Conservation (phyloP, 64 coral and sea anemone genomes). For the Cladopsammia gracilis region DNA sequence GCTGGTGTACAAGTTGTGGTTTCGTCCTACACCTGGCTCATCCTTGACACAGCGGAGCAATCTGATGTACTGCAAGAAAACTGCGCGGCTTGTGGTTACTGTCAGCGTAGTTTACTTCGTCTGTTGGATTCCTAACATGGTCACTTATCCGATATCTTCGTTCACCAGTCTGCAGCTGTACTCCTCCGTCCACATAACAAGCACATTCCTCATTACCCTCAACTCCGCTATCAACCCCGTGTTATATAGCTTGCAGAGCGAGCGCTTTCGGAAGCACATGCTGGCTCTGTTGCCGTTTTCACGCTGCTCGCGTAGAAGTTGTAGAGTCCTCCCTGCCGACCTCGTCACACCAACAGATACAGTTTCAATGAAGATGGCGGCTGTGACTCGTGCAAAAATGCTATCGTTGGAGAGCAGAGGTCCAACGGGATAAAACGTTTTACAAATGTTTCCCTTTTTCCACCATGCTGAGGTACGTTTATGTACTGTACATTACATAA, state of each 20-base stretch:
- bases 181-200: not conserved
- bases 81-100: conserved; percentile 22
- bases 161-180: not conserved
- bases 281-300: not conserved
- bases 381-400: too few relatives aligned
- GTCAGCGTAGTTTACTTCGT: conserved; percentile 8
- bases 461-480: too few relatives aligned
- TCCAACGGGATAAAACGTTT: too few relatives aligned
- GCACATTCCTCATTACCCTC: not conserved
- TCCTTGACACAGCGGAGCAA: not conserved
- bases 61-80: not conserved
- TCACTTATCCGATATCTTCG: not conserved
- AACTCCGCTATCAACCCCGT: conserved; percentile 32
- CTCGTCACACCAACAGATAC: not conserved
- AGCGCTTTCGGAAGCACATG: not conserved
- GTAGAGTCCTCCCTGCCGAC: not conserved
- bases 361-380: too few relatives aligned
- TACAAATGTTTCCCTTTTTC: too few relatives aligned
- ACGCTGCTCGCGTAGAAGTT: not conserved
- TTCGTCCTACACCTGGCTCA: not conserved
- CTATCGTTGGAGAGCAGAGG: too few relatives aligned
- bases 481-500: too few relatives aligned
- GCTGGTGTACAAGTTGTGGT: conserved; percentile 13
- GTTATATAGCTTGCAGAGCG: conserved; percentile 28
- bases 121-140: not conserved